phyloP scores from a whole-genome alignment of 2,113 vertebrate genomes.

The Antigone vipio region DNA sequence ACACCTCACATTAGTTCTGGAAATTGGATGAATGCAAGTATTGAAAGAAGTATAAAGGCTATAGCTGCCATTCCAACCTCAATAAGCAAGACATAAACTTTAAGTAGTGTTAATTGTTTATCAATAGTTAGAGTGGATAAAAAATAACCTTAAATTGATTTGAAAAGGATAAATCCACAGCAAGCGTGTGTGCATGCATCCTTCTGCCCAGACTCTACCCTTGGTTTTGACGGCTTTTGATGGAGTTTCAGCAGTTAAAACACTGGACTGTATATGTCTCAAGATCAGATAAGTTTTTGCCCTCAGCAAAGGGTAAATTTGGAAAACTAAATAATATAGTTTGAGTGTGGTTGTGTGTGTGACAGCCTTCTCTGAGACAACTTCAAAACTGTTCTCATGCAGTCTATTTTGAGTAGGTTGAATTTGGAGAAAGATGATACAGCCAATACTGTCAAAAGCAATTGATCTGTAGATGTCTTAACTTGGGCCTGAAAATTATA shows the following conservation, averaged over 20 bases:
- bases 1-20: not conserved
- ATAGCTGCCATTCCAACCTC: not conserved
- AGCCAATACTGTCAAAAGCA: not conserved
- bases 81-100: not conserved
- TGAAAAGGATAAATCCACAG: not conserved
- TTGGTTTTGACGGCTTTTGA: not conserved
- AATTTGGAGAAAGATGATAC: not conserved
- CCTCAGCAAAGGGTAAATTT: not conserved
- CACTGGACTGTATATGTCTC: not conserved
- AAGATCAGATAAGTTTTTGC: not conserved
- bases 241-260: not conserved
- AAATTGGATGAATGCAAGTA: not conserved
- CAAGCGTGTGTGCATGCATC: not conserved
- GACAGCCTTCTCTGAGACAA: not conserved
- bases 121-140: not conserved
- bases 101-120: not conserved
- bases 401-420: not conserved
- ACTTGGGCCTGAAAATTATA: not conserved
- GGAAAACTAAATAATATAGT: not conserved
- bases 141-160: not conserved
- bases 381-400: not conserved
- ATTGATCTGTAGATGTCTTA: not conserved
- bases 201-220: rapidly evolving
- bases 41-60: not conserved
- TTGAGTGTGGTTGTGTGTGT: not conserved